These are phyloP conservation scores for Ennomos quercinarius DNA, from an alignment of 2,888 invertebrate genomes.

Conservation along the genomic window DNA sequence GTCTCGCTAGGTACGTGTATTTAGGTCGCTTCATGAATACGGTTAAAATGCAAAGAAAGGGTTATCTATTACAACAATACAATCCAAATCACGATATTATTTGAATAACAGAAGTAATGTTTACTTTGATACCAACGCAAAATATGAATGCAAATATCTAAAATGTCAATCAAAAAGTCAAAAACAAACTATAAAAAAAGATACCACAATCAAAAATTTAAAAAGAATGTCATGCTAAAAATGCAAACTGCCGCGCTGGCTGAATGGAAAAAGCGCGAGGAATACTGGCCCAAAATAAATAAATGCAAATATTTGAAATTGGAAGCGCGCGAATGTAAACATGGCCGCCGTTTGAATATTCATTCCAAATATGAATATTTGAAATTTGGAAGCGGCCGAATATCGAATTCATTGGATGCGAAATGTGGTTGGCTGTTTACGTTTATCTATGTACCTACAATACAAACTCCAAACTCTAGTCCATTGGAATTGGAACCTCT, in stretches of 20 bases:
- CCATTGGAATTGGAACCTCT: too few species aligned
- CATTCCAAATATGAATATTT: slow-evolving; percentile 83
- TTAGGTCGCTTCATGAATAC: neutral
- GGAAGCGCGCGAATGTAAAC: slow-evolving; percentile 84
- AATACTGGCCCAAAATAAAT: slow-evolving; percentile 75
- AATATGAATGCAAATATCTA: slow-evolving; percentile 44
- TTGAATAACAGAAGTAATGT: slow-evolving; percentile 19
- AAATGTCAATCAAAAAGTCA: slow-evolving; percentile 57
- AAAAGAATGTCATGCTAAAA: slow-evolving; percentile 29
- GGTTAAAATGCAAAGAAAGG: neutral
- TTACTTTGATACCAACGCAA: slow-evolving; percentile 3
- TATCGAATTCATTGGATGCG: slow-evolving; percentile 76
- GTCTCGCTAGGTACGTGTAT: too few species aligned
- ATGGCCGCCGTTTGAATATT: slow-evolving; percentile 81
- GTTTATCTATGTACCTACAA: neutral
- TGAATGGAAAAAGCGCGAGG: slow-evolving; percentile 58
- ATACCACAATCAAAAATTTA: slow-evolving; percentile 28
- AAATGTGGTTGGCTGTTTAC: slow-evolving; percentile 19
- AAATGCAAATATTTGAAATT: slow-evolving; percentile 85
- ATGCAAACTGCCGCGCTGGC: slow-evolving; percentile 56
- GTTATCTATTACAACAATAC: slow-evolving; percentile 30
- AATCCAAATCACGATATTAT: slow-evolving; percentile 13
- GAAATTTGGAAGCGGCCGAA: slow-evolving; percentile 54
- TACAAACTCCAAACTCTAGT: too few species aligned
- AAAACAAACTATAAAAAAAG: slow-evolving; percentile 36